Evolutionary conservation across 2,113 vertebrate species (phyloP).

Genomic region (Serilophus lunatus): DNA sequence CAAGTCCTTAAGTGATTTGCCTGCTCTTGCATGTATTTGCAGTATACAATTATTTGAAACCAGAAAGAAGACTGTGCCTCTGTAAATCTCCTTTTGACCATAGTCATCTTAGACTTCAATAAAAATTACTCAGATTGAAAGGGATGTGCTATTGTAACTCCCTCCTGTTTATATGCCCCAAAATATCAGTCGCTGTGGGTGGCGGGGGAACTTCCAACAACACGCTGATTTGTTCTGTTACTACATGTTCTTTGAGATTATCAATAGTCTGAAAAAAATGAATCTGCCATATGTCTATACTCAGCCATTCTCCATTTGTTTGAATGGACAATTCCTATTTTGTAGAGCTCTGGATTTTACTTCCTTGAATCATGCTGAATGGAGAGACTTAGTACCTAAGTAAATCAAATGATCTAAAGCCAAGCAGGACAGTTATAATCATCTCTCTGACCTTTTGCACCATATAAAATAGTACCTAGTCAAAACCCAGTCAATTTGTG

Average conservation of each 20-base stretch:
- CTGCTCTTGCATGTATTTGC: neutral
- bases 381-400: neutral
- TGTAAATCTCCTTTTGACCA: neutral
- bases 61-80: neutral
- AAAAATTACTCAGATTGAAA: slow-evolving; percentile 51
- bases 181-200: slow-evolving; percentile 53
- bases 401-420: neutral
- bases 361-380: slow-evolving; percentile 5
- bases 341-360: neutral
- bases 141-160: slow-evolving; percentile 40
- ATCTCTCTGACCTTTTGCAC: neutral
- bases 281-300: slow-evolving; percentile 54
- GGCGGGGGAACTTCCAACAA: slow-evolving; percentile 46
- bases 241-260: slow-evolving; percentile 65
- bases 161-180: slow-evolving; percentile 36
- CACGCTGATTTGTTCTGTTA: slow-evolving; percentile 55
- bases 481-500: neutral
- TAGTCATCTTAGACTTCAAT: neutral
- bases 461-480: neutral
- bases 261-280: slow-evolving; percentile 21
- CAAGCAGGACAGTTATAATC: neutral
- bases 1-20: neutral
- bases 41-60: neutral
- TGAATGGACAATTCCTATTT: slow-evolving; percentile 23
- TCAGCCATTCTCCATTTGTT: neutral